These are phyloP conservation scores for Selene dorsalis DNA, from an alignment of 2,797 vertebrate species.

Conservation along the genomic window DNA sequence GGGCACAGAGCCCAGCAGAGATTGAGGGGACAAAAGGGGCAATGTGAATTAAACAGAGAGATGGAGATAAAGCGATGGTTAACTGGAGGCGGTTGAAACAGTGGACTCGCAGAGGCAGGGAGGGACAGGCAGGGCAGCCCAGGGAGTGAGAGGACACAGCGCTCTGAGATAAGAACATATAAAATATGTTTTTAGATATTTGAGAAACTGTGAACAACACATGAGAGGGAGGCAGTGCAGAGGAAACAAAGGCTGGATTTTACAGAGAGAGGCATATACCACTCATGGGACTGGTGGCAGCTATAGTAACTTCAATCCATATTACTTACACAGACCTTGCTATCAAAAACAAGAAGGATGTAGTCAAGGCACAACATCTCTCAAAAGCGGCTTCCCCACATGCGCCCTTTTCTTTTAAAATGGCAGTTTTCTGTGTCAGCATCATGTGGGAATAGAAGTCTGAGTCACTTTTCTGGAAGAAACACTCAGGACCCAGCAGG, in stretches of 20 bases:
- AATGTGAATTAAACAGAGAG: slow-evolving; percentile 42
- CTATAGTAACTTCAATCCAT: slow-evolving; percentile 46
- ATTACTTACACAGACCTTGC: neutral
- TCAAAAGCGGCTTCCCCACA: neutral
- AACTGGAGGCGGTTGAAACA: slow-evolving; percentile 38
- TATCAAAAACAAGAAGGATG: neutral
- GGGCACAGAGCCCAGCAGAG: slow-evolving; percentile 42
- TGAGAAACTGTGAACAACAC: slow-evolving; percentile 5
- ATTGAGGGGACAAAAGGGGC: slow-evolving; percentile 18
- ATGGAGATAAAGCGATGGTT: slow-evolving; percentile 41
- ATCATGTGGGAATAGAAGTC: slow-evolving; percentile 6
- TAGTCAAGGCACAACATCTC: neutral
- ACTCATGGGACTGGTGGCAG: neutral
- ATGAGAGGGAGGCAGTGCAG: slow-evolving; percentile 1
- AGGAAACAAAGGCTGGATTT: slow-evolving; percentile 4
- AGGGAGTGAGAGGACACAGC: slow-evolving; percentile 9
- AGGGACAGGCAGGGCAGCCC: slow-evolving; percentile 4
- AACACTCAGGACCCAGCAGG: neutral
- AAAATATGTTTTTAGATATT: neutral
- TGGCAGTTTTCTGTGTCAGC: neutral
- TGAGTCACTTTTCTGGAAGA: slow-evolving; percentile 8
- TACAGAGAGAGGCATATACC: neutral
- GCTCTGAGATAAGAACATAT: neutral
- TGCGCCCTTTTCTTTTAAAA: neutral
- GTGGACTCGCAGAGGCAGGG: neutral